These are phyloP conservation scores for Eumaeus atala DNA, from an alignment of 1,140 invertebrate genomes.

Conservation along the genomic window DNA sequence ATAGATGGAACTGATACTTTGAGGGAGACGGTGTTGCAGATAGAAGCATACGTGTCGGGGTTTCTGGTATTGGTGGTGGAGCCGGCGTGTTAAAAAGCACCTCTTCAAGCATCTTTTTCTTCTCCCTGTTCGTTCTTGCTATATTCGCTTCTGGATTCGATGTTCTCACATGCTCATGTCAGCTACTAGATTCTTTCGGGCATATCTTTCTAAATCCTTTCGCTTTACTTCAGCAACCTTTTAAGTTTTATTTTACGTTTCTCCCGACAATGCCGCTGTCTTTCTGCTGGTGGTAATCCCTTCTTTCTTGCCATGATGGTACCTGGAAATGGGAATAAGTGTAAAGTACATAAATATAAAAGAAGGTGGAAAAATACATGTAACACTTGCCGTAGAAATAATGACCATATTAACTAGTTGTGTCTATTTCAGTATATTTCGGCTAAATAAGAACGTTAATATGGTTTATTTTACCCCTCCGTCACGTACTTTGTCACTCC, in stretches of 20 bases:
- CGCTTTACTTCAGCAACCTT: slow-evolving; percentile 16
- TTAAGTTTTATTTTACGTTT: slow-evolving; percentile 13
- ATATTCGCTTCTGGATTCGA: slow-evolving; percentile 11
- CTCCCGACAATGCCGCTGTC: slow-evolving; percentile 12
- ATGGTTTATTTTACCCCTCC: no score
- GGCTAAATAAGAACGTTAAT: no score
- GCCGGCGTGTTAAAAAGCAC: no score
- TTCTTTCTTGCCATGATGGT: slow-evolving; percentile 12
- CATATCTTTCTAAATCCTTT: slow-evolving; percentile 4
- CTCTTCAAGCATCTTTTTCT: slow-evolving; percentile 10
- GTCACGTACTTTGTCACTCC: no score
- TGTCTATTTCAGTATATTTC: no score
- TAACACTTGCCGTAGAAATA: background rate
- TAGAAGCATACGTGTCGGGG: background rate
- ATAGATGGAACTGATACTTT: background rate
- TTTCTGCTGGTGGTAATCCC: slow-evolving; percentile 10
- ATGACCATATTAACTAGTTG: background rate
- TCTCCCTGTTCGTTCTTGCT: slow-evolving; percentile 8
- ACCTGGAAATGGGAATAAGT: slow-evolving; percentile 5
- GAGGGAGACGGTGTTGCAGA: background rate
- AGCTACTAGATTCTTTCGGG: background rate
- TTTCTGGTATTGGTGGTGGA: no score
- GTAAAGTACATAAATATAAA: no score
- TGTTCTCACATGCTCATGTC: slow-evolving; percentile 10
- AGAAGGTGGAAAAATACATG: background rate